Base-by-base conservation (phyloP, 2,113 vertebrate species). In the Mystacornis crossleyi region DNA sequence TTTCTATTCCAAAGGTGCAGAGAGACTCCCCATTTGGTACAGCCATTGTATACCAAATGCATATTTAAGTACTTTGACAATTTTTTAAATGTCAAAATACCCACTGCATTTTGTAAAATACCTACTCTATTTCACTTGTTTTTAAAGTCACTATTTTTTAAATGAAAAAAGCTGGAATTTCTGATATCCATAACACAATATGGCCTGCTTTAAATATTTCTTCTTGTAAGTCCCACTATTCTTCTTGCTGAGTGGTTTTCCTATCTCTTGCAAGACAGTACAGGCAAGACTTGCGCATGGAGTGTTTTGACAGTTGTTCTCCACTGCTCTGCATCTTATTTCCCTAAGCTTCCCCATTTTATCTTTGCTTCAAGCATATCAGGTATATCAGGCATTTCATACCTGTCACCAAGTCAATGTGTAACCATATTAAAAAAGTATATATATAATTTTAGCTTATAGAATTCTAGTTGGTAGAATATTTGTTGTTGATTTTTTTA, bases 401-500 rank as follows among this genome's bases (percentile, higher is more conserved):
- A 29, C 6, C 17, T 10, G 7, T 38, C 45, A 93, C 45, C 38
- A 58, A 54, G 50, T 54, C 18, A 28, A 42, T 47, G 8, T 34
- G 43, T 34, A n/a, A 38, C 19, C 42, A 34, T 24, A 60, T 43
- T 36, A 3, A 25, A 53, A 79, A 38, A 15, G 7, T 4, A 34
- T 18, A 16, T 26, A 8, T 28, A 6, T 28, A 17, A 50, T 43
- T 47, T 53, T 64, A 70, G 26, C 9, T 53, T 12, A 9, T 10
- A 36, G 25, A 67, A 60, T 67, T 51, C 21, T 36, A 58, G 36
- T 25, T 67, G 6, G n/a, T 61, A 82, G 18, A 84, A 42, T 62
- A 66, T 69, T 78, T 79, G 9, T 58, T 87, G 14, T 78, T 67
- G 14, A 18, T 90, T 79, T 93, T 96, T 47, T 47, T 86, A 99